These are phyloP conservation scores for Gila robusta DNA, from an alignment of 2,797 vertebrate genomes.

Conservation along the genomic window DNA sequence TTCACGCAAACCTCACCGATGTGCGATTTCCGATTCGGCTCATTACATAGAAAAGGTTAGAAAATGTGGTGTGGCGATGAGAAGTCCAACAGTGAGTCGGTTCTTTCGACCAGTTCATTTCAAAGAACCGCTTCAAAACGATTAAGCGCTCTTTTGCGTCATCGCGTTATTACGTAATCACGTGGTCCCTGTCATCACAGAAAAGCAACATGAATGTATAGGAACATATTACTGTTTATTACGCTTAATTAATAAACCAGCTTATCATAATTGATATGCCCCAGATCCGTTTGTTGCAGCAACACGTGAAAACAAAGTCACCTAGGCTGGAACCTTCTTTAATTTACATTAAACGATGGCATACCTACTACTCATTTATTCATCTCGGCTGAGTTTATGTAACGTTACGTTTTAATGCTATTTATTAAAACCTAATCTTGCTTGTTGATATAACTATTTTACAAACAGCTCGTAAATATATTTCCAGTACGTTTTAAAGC, in stretches of 20 bases:
- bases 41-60: not conserved
- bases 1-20: not conserved
- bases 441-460: not conserved
- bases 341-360: not conserved
- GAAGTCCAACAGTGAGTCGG: not conserved
- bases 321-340: not conserved
- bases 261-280: not conserved
- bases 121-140: conserved; percentile 8
- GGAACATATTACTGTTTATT: not conserved
- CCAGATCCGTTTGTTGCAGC: not conserved
- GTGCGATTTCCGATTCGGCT: conserved; percentile 42
- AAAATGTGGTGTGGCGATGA: not conserved
- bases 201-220: not conserved
- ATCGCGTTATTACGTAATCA: conserved; percentile 17
- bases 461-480: not conserved
- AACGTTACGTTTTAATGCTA: not conserved
- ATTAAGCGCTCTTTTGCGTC: conserved; percentile 10
- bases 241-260: not conserved
- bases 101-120: not conserved
- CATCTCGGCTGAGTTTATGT: not conserved
- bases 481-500: not conserved
- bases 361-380: not conserved
- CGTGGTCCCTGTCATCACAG: not conserved
- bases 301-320: not conserved
- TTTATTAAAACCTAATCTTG: no score